These are phyloP conservation scores for Coregonus ussuriensis DNA, from an alignment of 2,797 vertebrate genomes.

Conservation along the genomic window DNA sequence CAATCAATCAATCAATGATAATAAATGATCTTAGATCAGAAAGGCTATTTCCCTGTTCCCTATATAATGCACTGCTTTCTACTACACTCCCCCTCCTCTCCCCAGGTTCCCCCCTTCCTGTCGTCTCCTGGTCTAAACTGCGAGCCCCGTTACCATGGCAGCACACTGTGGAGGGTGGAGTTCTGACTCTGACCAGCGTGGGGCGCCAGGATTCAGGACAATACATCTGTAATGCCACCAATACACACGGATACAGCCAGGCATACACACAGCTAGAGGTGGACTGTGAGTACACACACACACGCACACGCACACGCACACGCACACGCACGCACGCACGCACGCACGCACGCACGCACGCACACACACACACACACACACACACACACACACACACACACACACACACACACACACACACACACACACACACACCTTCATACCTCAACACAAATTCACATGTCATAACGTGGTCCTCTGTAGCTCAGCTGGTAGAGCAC, in stretches of 20 bases:
- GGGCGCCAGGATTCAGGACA: constrained; percentile 95
- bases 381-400: too few species aligned
- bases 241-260: constrained; percentile 77
- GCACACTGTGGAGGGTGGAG: constrained; percentile 77
- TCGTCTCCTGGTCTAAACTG: constrained; percentile 91
- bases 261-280: constrained; percentile 87
- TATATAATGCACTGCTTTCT: too few species aligned
- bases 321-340: neutral
- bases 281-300: constrained; percentile 80
- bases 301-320: neutral
- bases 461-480: too few species aligned
- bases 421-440: too few species aligned
- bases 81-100: too few species aligned
- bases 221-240: constrained; percentile 96
- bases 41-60: too few species aligned
- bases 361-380: too few species aligned
- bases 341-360: neutral
- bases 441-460: neutral
- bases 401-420: too few species aligned
- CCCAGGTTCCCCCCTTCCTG: constrained; percentile 83
- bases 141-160: constrained; percentile 93
- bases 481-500: too few species aligned
- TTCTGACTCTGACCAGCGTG: constrained; percentile 80
- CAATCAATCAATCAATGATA: neutral
- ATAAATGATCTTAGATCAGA: neutral